Base-by-base conservation (phyloP, 2,797 vertebrate species). In the Helostoma temminkii region DNA sequence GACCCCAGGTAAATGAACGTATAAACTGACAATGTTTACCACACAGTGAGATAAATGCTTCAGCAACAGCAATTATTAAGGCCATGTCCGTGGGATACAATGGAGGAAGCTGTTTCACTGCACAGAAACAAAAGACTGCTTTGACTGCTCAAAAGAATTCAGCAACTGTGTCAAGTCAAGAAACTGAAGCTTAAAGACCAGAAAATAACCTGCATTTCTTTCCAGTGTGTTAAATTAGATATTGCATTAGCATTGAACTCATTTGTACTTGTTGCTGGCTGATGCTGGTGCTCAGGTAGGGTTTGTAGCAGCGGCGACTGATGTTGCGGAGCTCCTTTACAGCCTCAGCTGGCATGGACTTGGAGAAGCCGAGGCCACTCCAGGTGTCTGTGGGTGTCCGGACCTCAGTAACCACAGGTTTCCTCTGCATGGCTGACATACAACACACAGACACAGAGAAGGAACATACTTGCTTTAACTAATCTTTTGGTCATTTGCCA, bases 301-400 rank as follows among this genome's bases (percentile, higher is more conserved):
- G 91, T 68, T 91, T 94, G 89, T 94, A 95, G 86, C 87, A 93
- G 76, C 93, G 93, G 0, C 94, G 92, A 84, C 90, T 91, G 57
- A 94, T 81, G 64, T 88, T 91, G 45, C 94, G 93, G 7, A 95
- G 90, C 74, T 95, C 94, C 72, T 93, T 94, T 10, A 94, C 66
- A 0, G 94, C 93, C 50, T 95, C 95, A 0, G 93, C 91, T 2
- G 95, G 95, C 95, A 95, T 95, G 5, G 95, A 95, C 75, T 95
- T 95, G 34, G 95, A 95, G 84, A 95, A 95, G 66, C 95, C 95
- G 4, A 95, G 89, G n/a, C 95, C 95, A 19, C 94, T 95, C 95
- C 95, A 95, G 0, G 93, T 94, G 87, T 95, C 94, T 4, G 94
- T 95, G 43, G 95, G 95, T 0, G 91, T 95, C 59, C 86, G 92